Base-by-base conservation (phyloP, 2,888 invertebrate species). In the Caenorhabditis macrosperma region DNA sequence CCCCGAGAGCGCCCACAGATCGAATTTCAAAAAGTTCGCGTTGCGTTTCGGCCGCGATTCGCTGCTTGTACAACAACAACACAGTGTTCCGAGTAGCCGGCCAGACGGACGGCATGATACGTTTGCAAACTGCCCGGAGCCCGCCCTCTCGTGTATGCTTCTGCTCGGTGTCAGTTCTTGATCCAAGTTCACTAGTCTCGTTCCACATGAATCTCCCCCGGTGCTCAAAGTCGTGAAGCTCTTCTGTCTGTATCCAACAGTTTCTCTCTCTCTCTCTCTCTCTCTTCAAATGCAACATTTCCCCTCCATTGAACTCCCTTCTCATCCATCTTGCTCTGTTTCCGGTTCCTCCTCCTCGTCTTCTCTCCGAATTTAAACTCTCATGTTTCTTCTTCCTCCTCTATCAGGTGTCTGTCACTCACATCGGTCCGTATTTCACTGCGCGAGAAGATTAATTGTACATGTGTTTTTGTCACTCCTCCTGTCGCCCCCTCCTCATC, bases 391-490 rank as follows among this genome's bases (percentile, higher is more conserved):
- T 15, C 15, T 10, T 50, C 50, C 1, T 12, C 15, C 1, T 12
- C 15, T 15, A n/a, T 17, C 44, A 12, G 17, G 15, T 44, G 15
- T 4, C 44, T 50, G 50, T 50, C 52, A 30, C 30, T 30, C 26
- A 17, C 55, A 20, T 17, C 54, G 5, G 20, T 50, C 48, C 28
- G 15, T 57, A 12, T n/a, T n/a, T 48, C 48, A 35, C 69, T 50
- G 59, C 61, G 71, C 50, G 54, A 71, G 48, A 72, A 72, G 72
- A 72, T 72, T 72, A 72, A 72, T 72, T 72, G 71, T 71, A 72
- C 72, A 72, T 72, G 57, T 72, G 72, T 72, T 72, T 72, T 72
- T 72, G 72, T 72, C 72, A 72, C 33, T 28, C 52, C 60, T 69
- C 54, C 69, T 44, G 38, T 52, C 60, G 50, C 59, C 38, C 38